These are phyloP conservation scores for Aspidapion aeneum DNA, from an alignment of 2,888 invertebrate species.

Conservation along the genomic window DNA sequence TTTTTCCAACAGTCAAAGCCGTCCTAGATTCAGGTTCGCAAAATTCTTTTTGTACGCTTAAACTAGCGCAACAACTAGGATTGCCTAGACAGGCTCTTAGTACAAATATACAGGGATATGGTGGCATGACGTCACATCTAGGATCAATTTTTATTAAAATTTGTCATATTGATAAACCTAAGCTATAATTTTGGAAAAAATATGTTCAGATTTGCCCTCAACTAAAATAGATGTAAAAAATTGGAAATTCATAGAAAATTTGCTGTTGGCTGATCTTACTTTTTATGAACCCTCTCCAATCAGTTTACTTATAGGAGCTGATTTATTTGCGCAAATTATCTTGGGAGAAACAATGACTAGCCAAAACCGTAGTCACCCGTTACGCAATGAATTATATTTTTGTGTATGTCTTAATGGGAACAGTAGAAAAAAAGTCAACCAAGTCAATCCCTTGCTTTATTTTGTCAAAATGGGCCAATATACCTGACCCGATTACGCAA, in stretches of 20 bases:
- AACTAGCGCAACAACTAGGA: no score
- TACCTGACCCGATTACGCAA: not conserved
- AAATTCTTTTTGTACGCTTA: no score
- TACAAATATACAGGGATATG: no score
- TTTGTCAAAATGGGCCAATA: not conserved
- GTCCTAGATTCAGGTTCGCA: no score
- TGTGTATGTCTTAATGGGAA: not conserved
- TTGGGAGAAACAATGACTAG: not conserved
- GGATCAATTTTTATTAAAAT: no score
- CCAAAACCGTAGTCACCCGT: not conserved
- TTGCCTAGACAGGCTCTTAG: no score
- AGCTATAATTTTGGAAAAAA: not conserved
- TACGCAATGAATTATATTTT: not conserved
- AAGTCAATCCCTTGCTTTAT: no score
- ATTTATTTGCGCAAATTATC: no score
- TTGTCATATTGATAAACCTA: no score
- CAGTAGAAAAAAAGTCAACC: not conserved
- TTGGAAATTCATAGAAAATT: no score
- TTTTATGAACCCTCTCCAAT: not conserved
- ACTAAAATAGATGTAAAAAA: not conserved
- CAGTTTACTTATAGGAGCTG: not conserved
- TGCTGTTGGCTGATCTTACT: not conserved
- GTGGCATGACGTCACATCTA: no score
- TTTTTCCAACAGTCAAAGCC: no score
- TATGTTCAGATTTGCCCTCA: not conserved